phyloP scores from a whole-genome alignment of 2,888 invertebrate species.

The Cephus spinipes region DNA sequence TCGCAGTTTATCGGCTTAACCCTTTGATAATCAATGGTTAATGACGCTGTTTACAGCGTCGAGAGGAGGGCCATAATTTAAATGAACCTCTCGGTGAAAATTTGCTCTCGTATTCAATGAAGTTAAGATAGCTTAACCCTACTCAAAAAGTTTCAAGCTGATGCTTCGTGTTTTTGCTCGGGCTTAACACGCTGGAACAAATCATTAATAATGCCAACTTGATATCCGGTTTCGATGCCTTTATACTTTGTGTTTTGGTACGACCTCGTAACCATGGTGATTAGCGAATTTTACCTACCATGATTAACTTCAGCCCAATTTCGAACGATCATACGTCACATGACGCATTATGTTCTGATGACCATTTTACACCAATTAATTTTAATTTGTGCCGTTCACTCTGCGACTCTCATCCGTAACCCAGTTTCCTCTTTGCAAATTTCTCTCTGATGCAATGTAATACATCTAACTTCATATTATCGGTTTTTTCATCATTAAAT shows the following conservation, averaged over 20 bases:
- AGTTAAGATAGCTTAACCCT: conserved; percentile 15
- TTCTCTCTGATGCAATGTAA: not conserved
- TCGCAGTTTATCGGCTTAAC: conserved; percentile 37
- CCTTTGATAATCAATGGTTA: conserved; percentile 41
- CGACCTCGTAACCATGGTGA: not conserved
- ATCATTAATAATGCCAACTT: conserved; percentile 6
- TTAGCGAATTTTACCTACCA: not conserved
- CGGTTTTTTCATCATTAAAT: not conserved
- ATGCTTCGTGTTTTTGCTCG: conserved; percentile 6
- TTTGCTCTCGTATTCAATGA: conserved; percentile 10
- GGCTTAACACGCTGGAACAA: not conserved
- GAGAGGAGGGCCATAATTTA: conserved; percentile 27
- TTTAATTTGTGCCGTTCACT: not conserved
- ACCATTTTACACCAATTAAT: not conserved
- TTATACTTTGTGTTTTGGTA: not conserved
- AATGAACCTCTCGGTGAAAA: conserved; percentile 26
- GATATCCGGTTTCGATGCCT: conserved; percentile 1
- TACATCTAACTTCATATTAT: not conserved
- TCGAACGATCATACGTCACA: not conserved
- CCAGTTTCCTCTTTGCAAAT: not conserved
- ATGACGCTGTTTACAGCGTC: conserved; percentile 41
- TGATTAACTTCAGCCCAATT: not conserved
- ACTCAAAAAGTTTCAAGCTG: conserved; percentile 15
- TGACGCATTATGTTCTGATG: not conserved
- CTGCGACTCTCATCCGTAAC: not conserved